phyloP scores from a whole-genome alignment of 2,888 invertebrate genomes.

The Eupeodes luniger region DNA sequence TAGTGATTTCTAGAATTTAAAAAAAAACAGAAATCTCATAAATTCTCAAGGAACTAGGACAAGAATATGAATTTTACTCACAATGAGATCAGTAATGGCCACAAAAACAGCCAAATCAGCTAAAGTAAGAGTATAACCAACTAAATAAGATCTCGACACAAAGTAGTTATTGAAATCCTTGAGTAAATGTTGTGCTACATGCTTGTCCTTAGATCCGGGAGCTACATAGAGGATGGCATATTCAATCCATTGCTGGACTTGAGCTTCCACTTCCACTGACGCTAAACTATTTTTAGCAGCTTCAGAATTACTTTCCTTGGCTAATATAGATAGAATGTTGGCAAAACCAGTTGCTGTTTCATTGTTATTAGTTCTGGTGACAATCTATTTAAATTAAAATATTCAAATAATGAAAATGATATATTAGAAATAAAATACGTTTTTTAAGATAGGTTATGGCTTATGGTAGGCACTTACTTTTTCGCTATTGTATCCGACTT shows the following conservation, averaged over 20 bases:
- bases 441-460: conserved; percentile 25
- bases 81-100: conserved; percentile 88
- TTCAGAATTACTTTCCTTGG: conserved; percentile 83
- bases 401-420: conserved; percentile 15
- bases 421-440: background rate
- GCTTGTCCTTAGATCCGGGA: conserved; percentile 81
- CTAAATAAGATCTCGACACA: conserved; percentile 86
- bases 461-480: conserved; percentile 80
- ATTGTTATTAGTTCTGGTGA: conserved; percentile 84
- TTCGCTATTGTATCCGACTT: conserved; percentile 85
- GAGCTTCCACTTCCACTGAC: conserved; percentile 84
- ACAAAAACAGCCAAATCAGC: conserved; percentile 90
- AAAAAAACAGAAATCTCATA: background rate
- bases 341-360: conserved; percentile 85
- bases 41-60: background rate
- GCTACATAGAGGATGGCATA: conserved; percentile 85
- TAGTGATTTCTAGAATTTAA: conserved; percentile 86
- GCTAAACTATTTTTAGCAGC: conserved; percentile 79
- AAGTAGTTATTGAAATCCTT: conserved; percentile 86
- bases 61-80: conserved; percentile 83
- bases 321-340: conserved; percentile 85
- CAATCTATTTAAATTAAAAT: conserved; percentile 82
- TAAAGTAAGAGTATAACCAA: conserved; percentile 86
- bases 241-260: conserved; percentile 89
- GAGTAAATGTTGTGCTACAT: conserved; percentile 80